A percentile compares a stretch with the other conserved stretches of the same genome.
phyloP scores from a whole-genome alignment of 92 coral and sea anemone species.

The Heteractis magnifica region DNA sequence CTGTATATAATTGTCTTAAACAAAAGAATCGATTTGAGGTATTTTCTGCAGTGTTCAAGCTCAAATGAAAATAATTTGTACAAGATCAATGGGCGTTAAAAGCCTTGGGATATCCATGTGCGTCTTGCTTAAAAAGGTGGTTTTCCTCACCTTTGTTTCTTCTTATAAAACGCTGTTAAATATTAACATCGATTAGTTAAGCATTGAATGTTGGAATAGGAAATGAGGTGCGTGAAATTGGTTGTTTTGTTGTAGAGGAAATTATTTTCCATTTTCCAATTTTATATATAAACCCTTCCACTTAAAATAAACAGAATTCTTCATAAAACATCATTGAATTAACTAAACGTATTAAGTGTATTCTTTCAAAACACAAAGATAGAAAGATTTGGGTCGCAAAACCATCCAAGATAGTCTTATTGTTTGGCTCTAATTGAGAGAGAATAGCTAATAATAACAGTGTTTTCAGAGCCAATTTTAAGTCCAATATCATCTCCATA shows the following conservation, averaged over 20 bases:
- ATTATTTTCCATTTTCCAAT: background rate
- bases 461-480: background rate
- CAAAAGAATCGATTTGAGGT: background rate
- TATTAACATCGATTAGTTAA: constrained; percentile 1
- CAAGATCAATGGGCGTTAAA: background rate
- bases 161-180: background rate
- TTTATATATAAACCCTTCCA: too few species aligned
- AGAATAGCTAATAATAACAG: background rate
- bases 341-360: background rate
- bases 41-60: background rate
- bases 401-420: background rate
- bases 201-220: background rate
- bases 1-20: constrained; percentile 11
- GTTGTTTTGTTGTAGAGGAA: background rate
- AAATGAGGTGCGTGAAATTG: background rate
- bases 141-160: background rate
- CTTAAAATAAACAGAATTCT: too few species aligned
- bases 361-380: background rate
- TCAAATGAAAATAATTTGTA: background rate
- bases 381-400: background rate
- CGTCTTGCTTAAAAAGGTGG: background rate
- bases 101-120: background rate
- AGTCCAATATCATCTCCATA: background rate
- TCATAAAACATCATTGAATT: too few species aligned
- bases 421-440: background rate